Conservation (phyloP, 2,113 vertebrate species). For the Varanus komodoensis region DNA sequence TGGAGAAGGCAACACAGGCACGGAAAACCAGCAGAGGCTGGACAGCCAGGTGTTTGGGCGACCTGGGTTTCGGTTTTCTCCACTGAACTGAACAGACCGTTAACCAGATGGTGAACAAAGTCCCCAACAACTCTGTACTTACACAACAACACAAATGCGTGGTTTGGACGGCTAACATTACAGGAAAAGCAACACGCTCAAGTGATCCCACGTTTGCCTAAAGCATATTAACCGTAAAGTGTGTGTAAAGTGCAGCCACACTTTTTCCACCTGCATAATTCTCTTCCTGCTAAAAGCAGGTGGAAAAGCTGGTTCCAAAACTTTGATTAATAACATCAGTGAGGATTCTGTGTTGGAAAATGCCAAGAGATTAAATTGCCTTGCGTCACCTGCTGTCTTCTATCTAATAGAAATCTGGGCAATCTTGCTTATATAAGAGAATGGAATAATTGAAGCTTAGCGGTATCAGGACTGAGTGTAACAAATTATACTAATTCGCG, state of each 20-base stretch:
- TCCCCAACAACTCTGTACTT: too few species aligned
- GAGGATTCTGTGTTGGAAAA: slow-evolving; percentile 58
- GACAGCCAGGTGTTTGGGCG: too few species aligned
- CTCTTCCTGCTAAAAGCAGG: slow-evolving; percentile 61
- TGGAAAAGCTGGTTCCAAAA: slow-evolving; percentile 54
- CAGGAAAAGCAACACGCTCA: not conserved
- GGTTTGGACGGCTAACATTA: not conserved
- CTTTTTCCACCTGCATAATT: slow-evolving; percentile 50
- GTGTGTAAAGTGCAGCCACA: slow-evolving; percentile 31
- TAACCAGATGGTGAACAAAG: too few species aligned
- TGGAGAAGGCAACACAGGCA: too few species aligned
- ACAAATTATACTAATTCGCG: slow-evolving; percentile 61
- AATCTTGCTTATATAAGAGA: slow-evolving; percentile 51
- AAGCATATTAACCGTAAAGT: not conserved
- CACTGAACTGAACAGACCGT: too few species aligned
- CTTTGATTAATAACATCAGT: slow-evolving; percentile 68
- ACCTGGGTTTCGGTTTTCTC: too few species aligned
- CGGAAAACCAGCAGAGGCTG: too few species aligned
- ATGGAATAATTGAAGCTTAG: slow-evolving; percentile 58
- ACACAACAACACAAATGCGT: too few species aligned
- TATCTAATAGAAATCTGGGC: slow-evolving; percentile 62
- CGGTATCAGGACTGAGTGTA: slow-evolving; percentile 52
- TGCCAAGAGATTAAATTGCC: slow-evolving; percentile 67
- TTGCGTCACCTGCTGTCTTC: slow-evolving; percentile 55
- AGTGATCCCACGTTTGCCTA: too few species aligned